Percentiles rank a stretch among this genome's conserved stretches.
Conservation (phyloP, 1,140 invertebrate species). For the Meloidogyne hapla region DNA sequence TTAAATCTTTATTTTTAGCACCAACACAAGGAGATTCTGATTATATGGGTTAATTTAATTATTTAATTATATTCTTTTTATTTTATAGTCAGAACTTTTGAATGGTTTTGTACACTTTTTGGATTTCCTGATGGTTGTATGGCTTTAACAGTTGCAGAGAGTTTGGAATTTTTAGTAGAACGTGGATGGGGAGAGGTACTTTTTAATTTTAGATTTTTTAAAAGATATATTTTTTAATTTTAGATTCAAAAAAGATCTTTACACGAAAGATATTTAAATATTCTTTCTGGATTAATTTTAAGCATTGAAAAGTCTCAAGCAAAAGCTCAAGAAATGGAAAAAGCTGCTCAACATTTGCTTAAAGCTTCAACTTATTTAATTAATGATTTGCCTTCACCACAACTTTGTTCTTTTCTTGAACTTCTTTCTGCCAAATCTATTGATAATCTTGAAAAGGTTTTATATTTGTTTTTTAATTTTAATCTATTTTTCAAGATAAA, state of each 20-base stretch:
- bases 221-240: neutral
- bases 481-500: neutral
- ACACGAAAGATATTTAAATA: slow-evolving; percentile 33
- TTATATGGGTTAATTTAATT: slow-evolving; percentile 71
- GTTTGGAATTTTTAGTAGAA: slow-evolving; percentile 32
- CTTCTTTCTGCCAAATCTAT: slow-evolving; percentile 34
- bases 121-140: slow-evolving; percentile 1
- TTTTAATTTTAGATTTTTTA: neutral
- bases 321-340: slow-evolving; percentile 32
- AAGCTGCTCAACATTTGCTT: slow-evolving; percentile 38
- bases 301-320: slow-evolving; percentile 26
- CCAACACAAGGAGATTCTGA: slow-evolving; percentile 75
- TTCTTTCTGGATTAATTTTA: slow-evolving; percentile 18
- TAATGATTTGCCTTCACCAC: slow-evolving; percentile 41
- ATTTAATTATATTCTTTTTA: neutral
- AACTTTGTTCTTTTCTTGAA: slow-evolving; percentile 39
- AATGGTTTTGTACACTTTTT: slow-evolving; percentile 22
- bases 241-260: slow-evolving; percentile 4
- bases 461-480: neutral
- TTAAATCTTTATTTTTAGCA: neutral
- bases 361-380: slow-evolving; percentile 43
- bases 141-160: slow-evolving; percentile 30
- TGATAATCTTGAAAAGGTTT: slow-evolving; percentile 35
- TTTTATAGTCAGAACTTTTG: slow-evolving; percentile 7
- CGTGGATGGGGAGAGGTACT: slow-evolving; percentile 27